Evolutionary conservation across 1,140 invertebrate genomes (phyloP).

Genomic region (Asobara japonica): DNA sequence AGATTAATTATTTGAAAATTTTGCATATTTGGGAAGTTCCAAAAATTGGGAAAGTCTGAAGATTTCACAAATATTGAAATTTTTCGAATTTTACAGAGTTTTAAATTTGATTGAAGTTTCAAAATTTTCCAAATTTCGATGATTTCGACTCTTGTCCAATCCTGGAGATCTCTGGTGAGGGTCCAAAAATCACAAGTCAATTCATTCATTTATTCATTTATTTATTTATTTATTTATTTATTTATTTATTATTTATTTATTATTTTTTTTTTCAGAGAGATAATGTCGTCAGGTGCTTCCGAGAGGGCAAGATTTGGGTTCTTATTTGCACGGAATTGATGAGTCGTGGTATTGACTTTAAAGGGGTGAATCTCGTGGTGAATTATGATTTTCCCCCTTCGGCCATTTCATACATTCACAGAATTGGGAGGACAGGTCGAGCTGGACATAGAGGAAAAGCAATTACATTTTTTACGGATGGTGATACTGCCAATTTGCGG

Average conservation of each 20-base stretch:
- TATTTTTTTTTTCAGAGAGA: slow-evolving; percentile 75
- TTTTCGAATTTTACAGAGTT: no score
- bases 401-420: slow-evolving; percentile 94
- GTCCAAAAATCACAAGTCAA: no score
- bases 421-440: slow-evolving; percentile 90
- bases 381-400: slow-evolving; percentile 98
- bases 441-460: slow-evolving; percentile 89
- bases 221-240: no score
- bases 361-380: slow-evolving; percentile 95
- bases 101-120: no score
- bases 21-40: no score
- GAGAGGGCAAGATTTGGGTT: slow-evolving; percentile 93
- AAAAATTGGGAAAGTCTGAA: no score
- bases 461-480: slow-evolving; percentile 93
- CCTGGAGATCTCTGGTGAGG: neutral
- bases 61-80: no score
- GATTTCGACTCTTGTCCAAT: no score
- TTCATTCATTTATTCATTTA: no score
- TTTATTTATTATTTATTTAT: slow-evolving; percentile 22
- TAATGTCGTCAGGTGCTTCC: slow-evolving; percentile 88
- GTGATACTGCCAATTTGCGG: slow-evolving; percentile 84
- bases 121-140: no score
- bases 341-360: slow-evolving; percentile 97
- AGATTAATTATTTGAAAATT: no score
- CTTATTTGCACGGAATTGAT: slow-evolving; percentile 97